phyloP scores from a whole-genome alignment of 2,797 vertebrate species.

The Hoplostethus atlanticus region DNA sequence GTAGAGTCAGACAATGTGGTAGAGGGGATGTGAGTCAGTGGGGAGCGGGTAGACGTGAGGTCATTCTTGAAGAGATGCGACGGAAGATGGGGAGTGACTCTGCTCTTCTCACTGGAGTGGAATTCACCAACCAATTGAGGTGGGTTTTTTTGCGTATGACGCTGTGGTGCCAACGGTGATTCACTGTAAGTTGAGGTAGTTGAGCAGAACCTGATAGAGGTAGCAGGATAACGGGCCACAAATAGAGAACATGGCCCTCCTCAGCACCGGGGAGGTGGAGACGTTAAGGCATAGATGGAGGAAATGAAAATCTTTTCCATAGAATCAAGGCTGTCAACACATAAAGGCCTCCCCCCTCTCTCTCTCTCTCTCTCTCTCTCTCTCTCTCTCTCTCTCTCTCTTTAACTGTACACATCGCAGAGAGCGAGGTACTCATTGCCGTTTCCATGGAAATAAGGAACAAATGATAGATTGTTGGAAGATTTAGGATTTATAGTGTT shows the following conservation, averaged over 20 bases:
- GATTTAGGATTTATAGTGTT: conserved; percentile 31
- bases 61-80: conserved; percentile 17
- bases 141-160: background rate
- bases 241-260: conserved; percentile 18
- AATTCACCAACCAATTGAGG: background rate
- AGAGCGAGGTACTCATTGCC: conserved; percentile 34
- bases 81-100: no score
- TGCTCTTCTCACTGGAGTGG: no score
- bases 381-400: background rate
- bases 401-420: conserved; percentile 43
- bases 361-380: conserved; percentile 10
- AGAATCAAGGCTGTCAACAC: conserved; percentile 19
- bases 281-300: background rate
- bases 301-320: conserved; percentile 28
- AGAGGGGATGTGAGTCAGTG: conserved; percentile 22
- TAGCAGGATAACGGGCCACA: conserved; percentile 18
- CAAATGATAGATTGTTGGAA: conserved; percentile 64
- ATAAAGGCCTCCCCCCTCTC: conserved; percentile 9
- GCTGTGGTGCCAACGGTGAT: no score
- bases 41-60: conserved; percentile 32
- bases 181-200: no score
- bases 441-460: conserved; percentile 73
- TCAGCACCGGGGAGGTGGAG: conserved; percentile 1
- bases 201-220: background rate
- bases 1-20: conserved; percentile 24